These are phyloP conservation scores for Diabrotica balteata DNA, from an alignment of 2,888 invertebrate species.

Conservation along the genomic window DNA sequence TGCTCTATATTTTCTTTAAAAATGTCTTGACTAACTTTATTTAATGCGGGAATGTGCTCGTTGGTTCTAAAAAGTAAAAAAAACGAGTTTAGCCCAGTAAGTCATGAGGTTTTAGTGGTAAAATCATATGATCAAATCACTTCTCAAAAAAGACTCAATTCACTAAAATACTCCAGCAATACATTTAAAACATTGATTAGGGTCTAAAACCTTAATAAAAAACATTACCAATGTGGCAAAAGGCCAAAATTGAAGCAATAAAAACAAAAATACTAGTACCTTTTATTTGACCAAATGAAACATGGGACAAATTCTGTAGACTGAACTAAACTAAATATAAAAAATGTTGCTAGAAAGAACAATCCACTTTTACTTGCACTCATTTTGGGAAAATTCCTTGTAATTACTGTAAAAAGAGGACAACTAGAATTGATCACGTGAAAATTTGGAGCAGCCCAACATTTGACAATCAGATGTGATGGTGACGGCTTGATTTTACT, in stretches of 20 bases:
- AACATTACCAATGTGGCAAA: slow-evolving; percentile 40
- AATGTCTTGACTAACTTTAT: slow-evolving; percentile 53
- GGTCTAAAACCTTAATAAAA: neutral
- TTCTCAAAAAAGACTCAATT: no score
- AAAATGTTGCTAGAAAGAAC: slow-evolving; percentile 28
- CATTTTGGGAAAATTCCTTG: slow-evolving; percentile 32
- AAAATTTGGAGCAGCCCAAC: slow-evolving; percentile 43
- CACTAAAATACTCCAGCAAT: no score
- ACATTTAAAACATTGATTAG: no score
- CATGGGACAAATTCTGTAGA: slow-evolving; percentile 56
- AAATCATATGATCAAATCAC: slow-evolving; percentile 41
- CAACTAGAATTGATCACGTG: slow-evolving; percentile 46
- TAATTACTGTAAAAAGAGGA: slow-evolving; percentile 12
- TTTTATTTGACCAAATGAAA: slow-evolving; percentile 56
- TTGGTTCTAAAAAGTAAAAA: slow-evolving; percentile 41
- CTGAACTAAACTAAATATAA: slow-evolving; percentile 36
- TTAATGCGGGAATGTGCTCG: slow-evolving; percentile 54
- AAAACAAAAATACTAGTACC: slow-evolving; percentile 46
- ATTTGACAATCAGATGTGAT: slow-evolving; percentile 49
- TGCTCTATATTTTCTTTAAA: slow-evolving; percentile 54
- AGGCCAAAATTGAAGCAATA: slow-evolving; percentile 10
- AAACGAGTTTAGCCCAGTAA: neutral
- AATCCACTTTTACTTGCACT: slow-evolving; percentile 27
- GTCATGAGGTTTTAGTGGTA: slow-evolving; percentile 9
- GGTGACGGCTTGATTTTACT: neutral